A percentile compares a stretch with the other conserved stretches of the same genome.
Conservation (phyloP, 2,797 vertebrate species). For the Euthynnus affinis region DNA sequence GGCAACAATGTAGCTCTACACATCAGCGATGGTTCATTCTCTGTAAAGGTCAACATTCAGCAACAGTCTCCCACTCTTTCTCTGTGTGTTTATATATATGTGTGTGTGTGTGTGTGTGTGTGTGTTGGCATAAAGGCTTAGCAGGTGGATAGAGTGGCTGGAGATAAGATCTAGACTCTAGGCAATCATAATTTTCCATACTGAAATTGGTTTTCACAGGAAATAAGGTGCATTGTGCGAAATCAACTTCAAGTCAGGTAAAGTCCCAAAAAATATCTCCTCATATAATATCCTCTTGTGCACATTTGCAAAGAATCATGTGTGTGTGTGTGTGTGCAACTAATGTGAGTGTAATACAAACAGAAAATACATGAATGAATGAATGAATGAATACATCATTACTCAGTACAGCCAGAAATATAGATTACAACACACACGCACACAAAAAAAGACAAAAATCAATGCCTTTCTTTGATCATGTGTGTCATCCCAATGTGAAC, state of each 20-base stretch:
- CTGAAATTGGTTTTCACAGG: conserved; percentile 12
- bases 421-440: conserved; percentile 1
- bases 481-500: conserved; percentile 17
- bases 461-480: conserved; percentile 43
- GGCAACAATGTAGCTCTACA: conserved; percentile 46
- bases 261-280: neutral
- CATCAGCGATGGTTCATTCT: conserved; percentile 30
- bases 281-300: neutral
- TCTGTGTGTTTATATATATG: conserved; percentile 9
- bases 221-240: neutral
- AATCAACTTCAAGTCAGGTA: neutral
- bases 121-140: conserved; percentile 7
- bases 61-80: neutral
- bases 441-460: conserved; percentile 28
- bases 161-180: conserved; percentile 50
- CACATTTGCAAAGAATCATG: neutral
- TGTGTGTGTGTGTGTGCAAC: neutral
- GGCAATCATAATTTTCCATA: conserved; percentile 18
- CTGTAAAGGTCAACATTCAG: conserved; percentile 64
- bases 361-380: too few species aligned
- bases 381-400: neutral
- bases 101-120: conserved; percentile 8
- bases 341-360: conserved; percentile 4
- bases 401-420: conserved; percentile 11
- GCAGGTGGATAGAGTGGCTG: neutral